Conservation (phyloP, 2,113 vertebrate species). For the Mus pahari region DNA sequence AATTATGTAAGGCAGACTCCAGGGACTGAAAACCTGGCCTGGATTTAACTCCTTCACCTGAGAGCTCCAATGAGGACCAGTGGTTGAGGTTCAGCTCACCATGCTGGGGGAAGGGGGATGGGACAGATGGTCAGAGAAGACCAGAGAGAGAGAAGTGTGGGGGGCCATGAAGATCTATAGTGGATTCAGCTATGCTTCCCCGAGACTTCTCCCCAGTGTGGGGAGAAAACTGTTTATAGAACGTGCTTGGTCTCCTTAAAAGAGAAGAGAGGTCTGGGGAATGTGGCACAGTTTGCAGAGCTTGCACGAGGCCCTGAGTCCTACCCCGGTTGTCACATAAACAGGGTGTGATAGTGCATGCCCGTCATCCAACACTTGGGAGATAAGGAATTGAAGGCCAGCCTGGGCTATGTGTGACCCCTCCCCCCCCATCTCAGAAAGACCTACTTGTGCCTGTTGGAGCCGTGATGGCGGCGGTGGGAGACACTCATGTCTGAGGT, state of each 20-base stretch:
- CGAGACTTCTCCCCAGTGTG: no score
- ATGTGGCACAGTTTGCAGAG: neutral
- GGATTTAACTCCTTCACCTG: conserved; percentile 75
- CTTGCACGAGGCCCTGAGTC: neutral
- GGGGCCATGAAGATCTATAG: neutral
- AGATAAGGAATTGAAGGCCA: neutral
- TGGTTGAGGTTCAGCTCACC: neutral
- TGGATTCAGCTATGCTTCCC: neutral
- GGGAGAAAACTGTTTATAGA: neutral
- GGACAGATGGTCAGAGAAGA: neutral
- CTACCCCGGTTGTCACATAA: no score
- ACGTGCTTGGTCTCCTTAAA: neutral
- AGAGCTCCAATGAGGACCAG: neutral
- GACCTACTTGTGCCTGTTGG: no score
- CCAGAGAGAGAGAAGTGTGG: neutral
- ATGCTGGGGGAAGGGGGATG: neutral
- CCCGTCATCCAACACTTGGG: neutral
- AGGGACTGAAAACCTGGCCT: conserved; percentile 80
- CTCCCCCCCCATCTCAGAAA: neutral
- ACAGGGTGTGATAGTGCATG: neutral
- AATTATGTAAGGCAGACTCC: conserved; percentile 79
- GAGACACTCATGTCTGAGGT: neutral
- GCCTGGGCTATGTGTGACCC: neutral
- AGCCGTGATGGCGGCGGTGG: neutral
- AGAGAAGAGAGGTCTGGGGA: neutral